Base-by-base conservation (phyloP, 2,797 vertebrate genomes). In the Esox lucius region DNA sequence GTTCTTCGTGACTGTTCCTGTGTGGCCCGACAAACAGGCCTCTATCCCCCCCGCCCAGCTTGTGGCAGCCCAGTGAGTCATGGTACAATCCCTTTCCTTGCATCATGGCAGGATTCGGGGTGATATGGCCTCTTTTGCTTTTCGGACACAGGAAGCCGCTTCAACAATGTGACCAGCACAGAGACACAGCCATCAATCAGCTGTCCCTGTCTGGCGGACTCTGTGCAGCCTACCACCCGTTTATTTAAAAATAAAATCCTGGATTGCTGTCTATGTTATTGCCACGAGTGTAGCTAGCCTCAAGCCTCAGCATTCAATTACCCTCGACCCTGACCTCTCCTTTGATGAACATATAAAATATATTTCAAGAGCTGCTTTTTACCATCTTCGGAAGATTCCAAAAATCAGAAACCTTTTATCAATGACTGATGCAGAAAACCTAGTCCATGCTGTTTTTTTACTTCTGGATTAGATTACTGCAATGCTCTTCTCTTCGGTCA, bases 91-190 rank as follows among this genome's bases (percentile, higher is more conserved):
- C 77, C 49, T 74, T 72, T 81, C 78, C 71, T 74, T 71, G 74
- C 73, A 73, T 77, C 80, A 81, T 79, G 83, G 81, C 74, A 72
- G 84, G 78, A 86, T 84, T 83, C 77, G 24, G 75, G 66, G 71
- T 71, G 81, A 79, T 80, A 80, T 1, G 24, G 71, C 59, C 79
- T 75, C 16, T 15, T 75, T 83, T 74, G 70, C 68, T 46, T 78
- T 80, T 46, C 80, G 80, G 74, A 81, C 70, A 76, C 35, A 33
- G 28, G 75, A 84, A 76, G 78, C 51, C 72, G 22, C n/a, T 31
- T 48, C 28, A 84, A 78, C 74, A 87, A 81, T 77, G 80, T 70
- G 49, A 51, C 46, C 61, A 69, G 33, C 35, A 73, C 75, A 80
- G 56, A 75, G 73, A 69, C 48, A 66, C 8, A 69, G 39, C 56